phyloP scores from a whole-genome alignment of 1,140 invertebrate species.

The Aphelinus atriplicis region DNA sequence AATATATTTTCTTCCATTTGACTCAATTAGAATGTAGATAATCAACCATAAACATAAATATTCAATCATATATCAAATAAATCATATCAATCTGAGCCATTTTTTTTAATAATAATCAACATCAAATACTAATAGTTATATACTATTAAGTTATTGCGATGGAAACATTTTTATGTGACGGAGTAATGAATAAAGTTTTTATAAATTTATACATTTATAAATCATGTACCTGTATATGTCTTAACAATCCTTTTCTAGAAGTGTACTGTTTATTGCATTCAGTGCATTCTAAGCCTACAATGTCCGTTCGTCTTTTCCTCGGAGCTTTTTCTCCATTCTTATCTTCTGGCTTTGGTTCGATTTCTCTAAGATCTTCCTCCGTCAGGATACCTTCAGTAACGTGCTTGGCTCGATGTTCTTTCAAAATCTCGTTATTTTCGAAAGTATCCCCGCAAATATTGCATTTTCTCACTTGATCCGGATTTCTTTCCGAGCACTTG shows the following conservation, averaged over 20 bases:
- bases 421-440: conserved; percentile 62
- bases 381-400: conserved; percentile 63
- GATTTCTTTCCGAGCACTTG: conserved; percentile 65
- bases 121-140: too few species aligned
- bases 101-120: too few species aligned
- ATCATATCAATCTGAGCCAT: too few species aligned
- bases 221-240: conserved; percentile 65
- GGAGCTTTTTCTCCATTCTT: conserved; percentile 54
- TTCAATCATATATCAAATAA: too few species aligned
- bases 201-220: background rate
- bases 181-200: background rate
- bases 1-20: too few species aligned
- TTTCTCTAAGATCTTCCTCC: conserved; percentile 61
- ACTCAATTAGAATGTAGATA: too few species aligned
- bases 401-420: conserved; percentile 59
- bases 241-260: conserved; percentile 69
- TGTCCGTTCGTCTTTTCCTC: conserved; percentile 61
- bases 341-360: conserved; percentile 58
- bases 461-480: conserved; percentile 63
- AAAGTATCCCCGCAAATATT: conserved; percentile 64
- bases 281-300: conserved; percentile 61
- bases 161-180: background rate
- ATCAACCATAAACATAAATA: too few species aligned
- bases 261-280: conserved; percentile 75
- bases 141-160: too few species aligned